Evolutionary conservation across 2,113 vertebrate genomes (phyloP).

Genomic region (Epinephelus fuscoguttatus): DNA sequence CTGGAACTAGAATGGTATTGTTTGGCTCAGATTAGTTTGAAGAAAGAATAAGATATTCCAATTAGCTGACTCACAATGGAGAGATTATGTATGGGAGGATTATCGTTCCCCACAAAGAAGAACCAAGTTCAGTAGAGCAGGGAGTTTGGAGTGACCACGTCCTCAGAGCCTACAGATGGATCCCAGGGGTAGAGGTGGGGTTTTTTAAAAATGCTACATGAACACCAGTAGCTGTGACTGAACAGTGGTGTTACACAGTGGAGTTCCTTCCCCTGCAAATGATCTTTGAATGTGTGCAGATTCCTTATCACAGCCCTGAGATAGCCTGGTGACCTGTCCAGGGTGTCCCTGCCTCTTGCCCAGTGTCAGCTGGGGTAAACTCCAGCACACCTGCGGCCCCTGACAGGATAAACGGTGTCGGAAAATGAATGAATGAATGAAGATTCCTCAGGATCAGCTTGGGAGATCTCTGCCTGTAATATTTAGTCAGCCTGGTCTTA

Average conservation of each 20-base stretch:
- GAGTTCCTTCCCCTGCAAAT: neutral
- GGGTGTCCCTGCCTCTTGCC: too few relatives aligned
- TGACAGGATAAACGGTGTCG: too few relatives aligned
- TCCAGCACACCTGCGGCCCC: too few relatives aligned
- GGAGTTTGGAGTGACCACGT: neutral
- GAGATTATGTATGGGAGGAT: too few relatives aligned
- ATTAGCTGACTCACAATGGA: neutral
- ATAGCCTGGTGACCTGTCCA: neutral
- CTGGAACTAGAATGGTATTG: neutral
- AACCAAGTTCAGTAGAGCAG: neutral
- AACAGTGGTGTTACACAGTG: neutral
- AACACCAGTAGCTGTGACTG: neutral
- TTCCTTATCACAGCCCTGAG: neutral
- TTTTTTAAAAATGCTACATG: too few relatives aligned
- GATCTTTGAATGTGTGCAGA: neutral
- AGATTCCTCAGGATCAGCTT: neutral
- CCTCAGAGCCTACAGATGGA: neutral
- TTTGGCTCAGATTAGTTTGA: neutral
- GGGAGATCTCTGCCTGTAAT: neutral
- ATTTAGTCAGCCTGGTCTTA: too few relatives aligned
- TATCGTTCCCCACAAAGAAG: neutral
- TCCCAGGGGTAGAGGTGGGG: too few relatives aligned
- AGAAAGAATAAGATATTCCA: neutral
- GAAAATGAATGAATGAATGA: neutral
- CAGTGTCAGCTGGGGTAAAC: too few relatives aligned